These are phyloP conservation scores for Reticulitermes lucifugus DNA, from an alignment of 2,888 invertebrate species.

Conservation along the genomic window DNA sequence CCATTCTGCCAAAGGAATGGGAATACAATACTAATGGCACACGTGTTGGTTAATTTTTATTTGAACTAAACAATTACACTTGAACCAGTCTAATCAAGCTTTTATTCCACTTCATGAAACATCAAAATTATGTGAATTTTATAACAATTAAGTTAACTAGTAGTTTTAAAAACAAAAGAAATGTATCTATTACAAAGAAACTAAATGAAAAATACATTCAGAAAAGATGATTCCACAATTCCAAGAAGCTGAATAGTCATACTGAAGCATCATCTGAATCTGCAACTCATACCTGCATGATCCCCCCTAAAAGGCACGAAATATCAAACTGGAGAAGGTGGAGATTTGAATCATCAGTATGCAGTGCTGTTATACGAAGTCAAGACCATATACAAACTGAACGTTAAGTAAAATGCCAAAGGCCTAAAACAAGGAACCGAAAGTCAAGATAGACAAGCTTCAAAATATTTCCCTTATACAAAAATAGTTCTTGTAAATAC, in stretches of 20 bases:
- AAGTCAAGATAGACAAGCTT: constrained; percentile 53
- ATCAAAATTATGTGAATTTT: not conserved
- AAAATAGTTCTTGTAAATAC: constrained; percentile 58
- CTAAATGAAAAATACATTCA: not conserved
- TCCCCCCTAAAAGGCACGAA: constrained; percentile 49
- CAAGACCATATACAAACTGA: not conserved
- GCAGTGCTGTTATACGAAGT: constrained; percentile 32
- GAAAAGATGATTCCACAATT: constrained; percentile 20
- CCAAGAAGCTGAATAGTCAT: constrained; percentile 20
- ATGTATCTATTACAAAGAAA: not conserved
- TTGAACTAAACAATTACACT: constrained; percentile 38
- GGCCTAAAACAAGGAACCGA: constrained; percentile 29
- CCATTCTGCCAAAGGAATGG: no score
- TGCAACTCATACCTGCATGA: constrained; percentile 44
- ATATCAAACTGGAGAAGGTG: constrained; percentile 47
- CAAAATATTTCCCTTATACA: constrained; percentile 55
- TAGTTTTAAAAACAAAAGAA: constrained; percentile 5
- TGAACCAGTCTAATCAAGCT: constrained; percentile 28
- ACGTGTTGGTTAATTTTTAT: constrained; percentile 30
- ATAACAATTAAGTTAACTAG: constrained; percentile 27
- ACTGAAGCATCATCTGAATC: constrained; percentile 28
- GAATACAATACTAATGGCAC: no score
- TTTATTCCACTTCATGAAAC: constrained; percentile 11
- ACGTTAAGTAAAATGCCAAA: not conserved
- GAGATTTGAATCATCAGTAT: constrained; percentile 39